Evolutionary conservation across 2,113 vertebrate genomes (phyloP), one percentile per base, ranked within the genome.

Genomic region (Naja naja): DNA sequence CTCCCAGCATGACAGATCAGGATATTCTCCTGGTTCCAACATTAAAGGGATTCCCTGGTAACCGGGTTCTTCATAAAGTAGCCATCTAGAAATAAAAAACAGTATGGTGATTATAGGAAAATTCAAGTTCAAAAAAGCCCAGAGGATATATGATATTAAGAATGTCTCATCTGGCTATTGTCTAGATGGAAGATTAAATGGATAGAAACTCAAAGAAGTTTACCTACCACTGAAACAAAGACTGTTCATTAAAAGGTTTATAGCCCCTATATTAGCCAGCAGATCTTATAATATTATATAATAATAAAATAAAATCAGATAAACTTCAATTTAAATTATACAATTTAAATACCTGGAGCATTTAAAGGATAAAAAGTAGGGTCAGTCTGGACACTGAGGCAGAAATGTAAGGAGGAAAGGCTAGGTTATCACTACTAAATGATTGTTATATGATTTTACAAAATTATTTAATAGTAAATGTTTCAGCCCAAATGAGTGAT

Each of bases 41-140:
- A 99, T 97, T 55, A 98, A 98, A 53, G 99, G 96, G 1, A 98
- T 85, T 45, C 99, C 99, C 81, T 97, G 97, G 94, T 99, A 99
- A 56, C 98, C 98, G 89, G 99, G 98, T 87, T 99, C 98, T 96
- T 98, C 98, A 95, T 99, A 99, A 91, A 99, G 96, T 86, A 99
- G 95, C 99, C 99, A 99, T 89, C 99, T 99, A 91, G 89, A 96
- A 3, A 86, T 30, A 1, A 4, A 74, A 85, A 94, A 53, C 25
- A 45, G 45, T 89, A 91, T 85, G 55, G 88, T 16, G 0, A 10
- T 5, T 81, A 43, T 20, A 91, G 14, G 56, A 34, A 8, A 93
- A 49, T 5, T 27, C 9, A 7, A 86, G 30, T 86, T 58, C 7
- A 52, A 87, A 49, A 52, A 58, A n/a, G 14, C 45, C 54, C 54